A percentile compares a stretch with the other conserved stretches of the same genome.
These are phyloP conservation scores for Dicyrtomina minuta DNA, from an alignment of 2,888 invertebrate genomes.

Conservation along the genomic window DNA sequence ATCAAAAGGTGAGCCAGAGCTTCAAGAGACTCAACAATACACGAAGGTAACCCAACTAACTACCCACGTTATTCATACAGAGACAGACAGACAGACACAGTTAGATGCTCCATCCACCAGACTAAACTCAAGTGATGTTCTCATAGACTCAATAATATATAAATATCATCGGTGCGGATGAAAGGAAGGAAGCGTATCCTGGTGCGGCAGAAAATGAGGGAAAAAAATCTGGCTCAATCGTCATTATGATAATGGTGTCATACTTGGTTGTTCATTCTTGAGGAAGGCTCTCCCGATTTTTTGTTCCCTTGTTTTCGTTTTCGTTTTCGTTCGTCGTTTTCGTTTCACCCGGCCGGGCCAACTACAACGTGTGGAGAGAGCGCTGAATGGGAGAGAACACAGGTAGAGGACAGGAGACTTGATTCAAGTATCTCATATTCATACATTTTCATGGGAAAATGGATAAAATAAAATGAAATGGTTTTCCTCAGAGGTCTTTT, in stretches of 20 bases:
- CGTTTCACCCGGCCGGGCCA: background rate
- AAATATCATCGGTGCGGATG: background rate
- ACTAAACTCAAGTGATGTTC: no score
- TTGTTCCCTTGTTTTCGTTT: background rate
- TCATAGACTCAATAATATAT: no score
- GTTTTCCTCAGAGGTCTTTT: conserved; percentile 10
- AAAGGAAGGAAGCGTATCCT: conserved; percentile 36
- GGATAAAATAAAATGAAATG: conserved; percentile 18
- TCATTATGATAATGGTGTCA: conserved; percentile 37
- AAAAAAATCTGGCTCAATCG: conserved; percentile 36
- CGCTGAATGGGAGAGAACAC: no score
- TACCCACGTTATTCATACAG: no score
- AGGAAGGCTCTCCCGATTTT: conserved; percentile 10
- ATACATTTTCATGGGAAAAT: conserved; percentile 34
- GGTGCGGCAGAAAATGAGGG: conserved; percentile 21
- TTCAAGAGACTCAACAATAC: no score
- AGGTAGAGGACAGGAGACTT: no score
- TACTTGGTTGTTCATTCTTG: conserved; percentile 21
- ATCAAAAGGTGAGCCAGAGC: no score
- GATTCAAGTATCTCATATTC: conserved; percentile 16
- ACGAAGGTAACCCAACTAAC: no score
- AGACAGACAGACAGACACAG: no score
- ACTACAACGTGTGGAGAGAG: background rate
- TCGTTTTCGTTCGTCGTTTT: background rate
- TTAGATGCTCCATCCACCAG: no score